Evolutionary conservation across 1,140 invertebrate genomes (phyloP), one percentile per base, ranked within the genome.

Genomic region (Aphelenchoides avenae): DNA sequence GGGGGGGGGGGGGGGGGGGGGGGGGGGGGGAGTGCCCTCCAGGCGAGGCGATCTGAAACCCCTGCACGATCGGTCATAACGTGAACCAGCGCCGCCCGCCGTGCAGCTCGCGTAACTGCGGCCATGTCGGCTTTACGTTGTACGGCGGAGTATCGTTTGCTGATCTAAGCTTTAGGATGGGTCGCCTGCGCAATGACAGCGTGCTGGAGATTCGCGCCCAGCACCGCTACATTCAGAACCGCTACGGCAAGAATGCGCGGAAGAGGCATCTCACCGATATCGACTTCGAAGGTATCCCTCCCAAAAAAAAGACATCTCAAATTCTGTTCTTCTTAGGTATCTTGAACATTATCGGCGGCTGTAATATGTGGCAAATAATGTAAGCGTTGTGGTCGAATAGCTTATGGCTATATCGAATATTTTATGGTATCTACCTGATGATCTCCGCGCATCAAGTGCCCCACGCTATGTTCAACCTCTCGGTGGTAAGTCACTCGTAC

Each of bases 401-500:
- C n/a, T n/a, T n/a, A n/a, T n/a, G n/a, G n/a, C n/a, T n/a, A n/a
- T n/a, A n/a, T n/a, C n/a, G n/a, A n/a, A n/a, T n/a, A n/a, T n/a
- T n/a, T n/a, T n/a, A n/a, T n/a, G n/a, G n/a, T n/a, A 68, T 68
- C 30, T 68, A 70, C 47, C 15, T 70, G 20, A 64, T 68, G 44
- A 70, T 68, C 20, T 53, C 53, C 20, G 66, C 66, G 15, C 66
- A 68, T 49, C 66, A 68, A 50, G 43, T 66, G 30, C 64, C 64
- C 30, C 64, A 66, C 50, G 64, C 64, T 11, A 66, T 66, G 64
- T 66, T 66, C 51, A 66, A 66, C 41, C 34, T 66, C 1, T 69
- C 66, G 24, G 64, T 66, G 20, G 61, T 75, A 20, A 77, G 77
- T 42, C 77, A 77, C 71, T 75, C 75, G 61, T 60, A 60, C 44